Evolutionary conservation across 2,113 vertebrate species (phyloP).

Genomic region (Hiodon tergisus): DNA sequence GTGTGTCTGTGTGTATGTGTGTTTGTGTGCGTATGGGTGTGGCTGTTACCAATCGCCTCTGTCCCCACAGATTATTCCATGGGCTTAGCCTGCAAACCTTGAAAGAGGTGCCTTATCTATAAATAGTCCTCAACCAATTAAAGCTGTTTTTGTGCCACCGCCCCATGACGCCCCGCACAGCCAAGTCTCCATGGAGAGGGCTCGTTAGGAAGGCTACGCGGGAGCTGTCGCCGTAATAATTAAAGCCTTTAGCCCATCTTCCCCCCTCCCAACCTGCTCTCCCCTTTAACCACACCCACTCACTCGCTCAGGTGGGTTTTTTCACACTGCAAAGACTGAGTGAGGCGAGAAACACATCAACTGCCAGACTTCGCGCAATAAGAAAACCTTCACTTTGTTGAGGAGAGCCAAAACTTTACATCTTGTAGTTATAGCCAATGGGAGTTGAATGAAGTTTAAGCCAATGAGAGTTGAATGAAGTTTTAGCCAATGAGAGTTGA

Average conservation of each 20-base stretch:
- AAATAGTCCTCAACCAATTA: slow-evolving; percentile 65
- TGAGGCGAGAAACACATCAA: background rate
- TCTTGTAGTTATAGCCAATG: no score
- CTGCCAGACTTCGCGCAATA: background rate
- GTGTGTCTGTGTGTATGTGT: no score
- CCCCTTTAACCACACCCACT: slow-evolving; percentile 5
- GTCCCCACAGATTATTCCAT: background rate
- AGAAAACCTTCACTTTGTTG: background rate
- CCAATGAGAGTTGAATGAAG: no score
- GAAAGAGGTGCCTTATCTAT: slow-evolving; percentile 56
- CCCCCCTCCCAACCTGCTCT: background rate
- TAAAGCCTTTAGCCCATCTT: slow-evolving; percentile 41
- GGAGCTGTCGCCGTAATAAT: slow-evolving; percentile 59
- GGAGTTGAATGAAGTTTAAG: no score
- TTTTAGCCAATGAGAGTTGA: no score
- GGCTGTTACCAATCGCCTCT: slow-evolving; percentile 42
- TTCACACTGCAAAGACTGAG: background rate
- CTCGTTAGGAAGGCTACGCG: slow-evolving; percentile 46
- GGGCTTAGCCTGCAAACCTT: slow-evolving; percentile 54
- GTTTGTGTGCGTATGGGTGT: background rate
- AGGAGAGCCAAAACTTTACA: background rate
- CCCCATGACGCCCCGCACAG: slow-evolving; percentile 51
- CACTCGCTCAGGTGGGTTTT: background rate
- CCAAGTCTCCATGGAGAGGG: slow-evolving; percentile 48
- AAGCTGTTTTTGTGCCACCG: slow-evolving; percentile 61